These are phyloP conservation scores for Conger conger DNA, from an alignment of 2,113 vertebrate genomes.

Conservation along the genomic window DNA sequence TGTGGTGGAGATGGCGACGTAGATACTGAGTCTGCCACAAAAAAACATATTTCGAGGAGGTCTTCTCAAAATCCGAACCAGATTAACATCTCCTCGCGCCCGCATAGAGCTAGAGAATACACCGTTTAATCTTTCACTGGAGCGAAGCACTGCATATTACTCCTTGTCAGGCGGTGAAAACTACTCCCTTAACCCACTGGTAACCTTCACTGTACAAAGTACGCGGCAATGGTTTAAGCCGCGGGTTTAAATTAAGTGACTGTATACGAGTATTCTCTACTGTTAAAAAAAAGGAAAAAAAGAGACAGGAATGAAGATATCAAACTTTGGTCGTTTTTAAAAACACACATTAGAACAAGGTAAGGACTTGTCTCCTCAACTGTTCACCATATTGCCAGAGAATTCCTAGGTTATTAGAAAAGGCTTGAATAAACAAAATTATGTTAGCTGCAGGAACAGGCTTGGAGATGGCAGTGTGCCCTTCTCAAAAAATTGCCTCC, in stretches of 20 bases:
- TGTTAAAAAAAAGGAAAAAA: no score
- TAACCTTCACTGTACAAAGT: constrained; percentile 36
- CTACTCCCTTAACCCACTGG: constrained; percentile 40
- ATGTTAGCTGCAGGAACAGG: no score
- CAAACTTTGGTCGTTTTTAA: neutral
- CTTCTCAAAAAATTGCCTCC: neutral
- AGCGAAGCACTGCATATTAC: constrained; percentile 30
- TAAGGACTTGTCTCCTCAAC: neutral
- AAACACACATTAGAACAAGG: neutral
- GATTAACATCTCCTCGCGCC: constrained; percentile 49
- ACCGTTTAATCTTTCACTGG: constrained; percentile 43
- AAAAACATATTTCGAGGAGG: constrained; percentile 40
- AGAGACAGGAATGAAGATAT: neutral
- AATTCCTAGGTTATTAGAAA: neutral
- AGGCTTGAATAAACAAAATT: neutral
- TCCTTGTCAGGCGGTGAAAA: constrained; percentile 35
- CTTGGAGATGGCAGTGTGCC: neutral
- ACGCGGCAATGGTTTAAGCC: neutral
- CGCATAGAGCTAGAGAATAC: constrained; percentile 43
- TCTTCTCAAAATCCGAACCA: constrained; percentile 23
- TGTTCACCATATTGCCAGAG: neutral
- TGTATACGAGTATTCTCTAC: no score
- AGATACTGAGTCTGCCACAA: constrained; percentile 25
- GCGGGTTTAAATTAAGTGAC: neutral
- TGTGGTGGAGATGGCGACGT: constrained; percentile 25